Evolutionary conservation across 1,140 invertebrate genomes (phyloP), one percentile per base, ranked within the genome.

Genomic region (Calliopsis andreniformis): DNA sequence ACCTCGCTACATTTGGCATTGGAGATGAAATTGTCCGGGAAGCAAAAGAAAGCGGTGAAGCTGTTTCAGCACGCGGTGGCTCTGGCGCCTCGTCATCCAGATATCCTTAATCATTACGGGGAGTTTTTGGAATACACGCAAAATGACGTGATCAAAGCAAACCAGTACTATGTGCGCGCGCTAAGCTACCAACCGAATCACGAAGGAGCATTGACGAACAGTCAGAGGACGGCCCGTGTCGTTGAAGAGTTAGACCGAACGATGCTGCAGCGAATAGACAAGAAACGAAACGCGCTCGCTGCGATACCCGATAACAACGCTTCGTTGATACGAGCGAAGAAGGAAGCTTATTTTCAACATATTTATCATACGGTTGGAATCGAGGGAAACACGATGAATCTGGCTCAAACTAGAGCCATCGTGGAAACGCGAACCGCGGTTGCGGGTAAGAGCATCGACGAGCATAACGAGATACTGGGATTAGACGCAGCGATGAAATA

Each of bases 331-430:
- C 94, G 97, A 81, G 95, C 97, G 1, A 99, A 98, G 87, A 97
- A 97, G 87, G 97, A 99, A 91, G 96, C 97, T 18, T 99, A 98
- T 90, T 98, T 98, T 88, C 95, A 97, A 87, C 97, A 99, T 90
- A 98, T 99, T 71, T 99, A 99, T 92, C 98, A 99, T 87, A 99
- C 98, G 3, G 98, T 98, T 67, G 98, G 97, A 42, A 98, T 99
- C 78, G 98, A 99, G 93, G 98, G 98, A 2, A 99, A 99, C 87
- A 99, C 98, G 1, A 97, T 99, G 95, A 96, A 97, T 35, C 92
- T 99, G n/a, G 94, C 96, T 25, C 97, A 99, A 91, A 98, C 98
- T 0, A 93, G 98, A 77, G 96, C 96, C 64, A 96, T 99, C 73
- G 93, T 99, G 12, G 98, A 99, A 93, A 99, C 98, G 0, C 94